Conservation (phyloP, 1,140 invertebrate species). For the Chrysomallon squamiferum region DNA sequence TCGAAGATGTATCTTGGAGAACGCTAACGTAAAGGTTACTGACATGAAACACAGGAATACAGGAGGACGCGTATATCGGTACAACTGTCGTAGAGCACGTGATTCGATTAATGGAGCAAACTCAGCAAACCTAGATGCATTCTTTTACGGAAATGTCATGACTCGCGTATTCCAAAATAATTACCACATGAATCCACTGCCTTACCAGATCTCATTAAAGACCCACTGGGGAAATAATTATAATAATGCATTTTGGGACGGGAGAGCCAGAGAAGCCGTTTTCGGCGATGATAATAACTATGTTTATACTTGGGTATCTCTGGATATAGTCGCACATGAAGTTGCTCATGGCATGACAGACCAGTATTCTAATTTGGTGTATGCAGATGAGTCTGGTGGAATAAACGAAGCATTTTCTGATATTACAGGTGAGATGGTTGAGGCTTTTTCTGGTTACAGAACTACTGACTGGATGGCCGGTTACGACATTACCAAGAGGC, state of each 20-base stretch:
- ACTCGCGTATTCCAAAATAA: constrained; percentile 36
- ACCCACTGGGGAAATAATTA: constrained; percentile 31
- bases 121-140: constrained; percentile 36
- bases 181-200: constrained; percentile 17
- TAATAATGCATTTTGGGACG: constrained; percentile 33
- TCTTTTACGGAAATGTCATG: constrained; percentile 35
- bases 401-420: no score
- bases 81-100: constrained; percentile 15
- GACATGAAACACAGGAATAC: constrained; percentile 23
- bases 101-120: constrained; percentile 39
- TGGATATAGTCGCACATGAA: constrained; percentile 41
- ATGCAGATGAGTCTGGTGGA: no score
- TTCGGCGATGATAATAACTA: constrained; percentile 20
- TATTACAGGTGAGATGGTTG: no score
- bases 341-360: constrained; percentile 40
- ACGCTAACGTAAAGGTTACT: constrained; percentile 32
- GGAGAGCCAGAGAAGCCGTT: constrained; percentile 25
- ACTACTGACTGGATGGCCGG: no score
- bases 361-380: constrained; percentile 29
- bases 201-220: constrained; percentile 22
- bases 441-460: no score
- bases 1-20: constrained; percentile 27
- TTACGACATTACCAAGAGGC: no score
- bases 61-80: constrained; percentile 12
- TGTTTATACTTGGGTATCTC: constrained; percentile 28